phyloP scores from a whole-genome alignment of 2,113 vertebrate genomes.

The Leptobrachium ailaonicum region DNA sequence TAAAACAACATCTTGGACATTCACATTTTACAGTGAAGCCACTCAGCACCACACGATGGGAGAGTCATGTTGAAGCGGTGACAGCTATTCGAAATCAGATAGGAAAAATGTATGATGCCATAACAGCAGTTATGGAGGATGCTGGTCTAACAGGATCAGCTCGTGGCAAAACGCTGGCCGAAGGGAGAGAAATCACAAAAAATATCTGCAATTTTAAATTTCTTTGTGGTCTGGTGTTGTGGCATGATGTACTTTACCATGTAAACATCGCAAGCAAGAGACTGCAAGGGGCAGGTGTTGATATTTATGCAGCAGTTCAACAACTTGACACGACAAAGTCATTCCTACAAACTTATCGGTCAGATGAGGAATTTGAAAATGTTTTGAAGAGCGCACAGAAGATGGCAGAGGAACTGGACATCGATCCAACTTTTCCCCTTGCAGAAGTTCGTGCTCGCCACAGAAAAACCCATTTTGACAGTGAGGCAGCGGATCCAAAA shows the following conservation, averaged over 20 bases:
- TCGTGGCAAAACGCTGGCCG: not conserved
- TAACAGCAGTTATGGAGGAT: constrained; percentile 9
- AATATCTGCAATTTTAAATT: constrained; percentile 1
- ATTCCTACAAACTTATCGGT: not conserved
- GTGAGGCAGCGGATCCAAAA: constrained; percentile 7
- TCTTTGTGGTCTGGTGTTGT: not conserved
- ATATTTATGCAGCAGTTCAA: not conserved
- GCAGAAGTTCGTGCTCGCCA: not conserved
- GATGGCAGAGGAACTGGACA: constrained; percentile 8
- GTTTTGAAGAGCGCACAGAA: constrained; percentile 1
- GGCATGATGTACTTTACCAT: too few relatives aligned
- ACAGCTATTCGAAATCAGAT: constrained; percentile 1
- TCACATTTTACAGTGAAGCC: not conserved
- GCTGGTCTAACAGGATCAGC: not conserved
- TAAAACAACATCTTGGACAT: constrained; percentile 13
- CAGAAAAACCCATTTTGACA: constrained; percentile 9
- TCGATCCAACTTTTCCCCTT: not conserved
- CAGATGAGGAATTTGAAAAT: constrained; percentile 5
- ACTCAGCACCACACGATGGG: constrained; percentile 2
- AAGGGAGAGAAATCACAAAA: not conserved
- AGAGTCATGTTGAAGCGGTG: not conserved
- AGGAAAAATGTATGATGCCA: constrained; percentile 8
- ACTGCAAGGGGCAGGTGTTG: too few relatives aligned
- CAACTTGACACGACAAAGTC: not conserved
- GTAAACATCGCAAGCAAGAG: too few relatives aligned